phyloP scores from a whole-genome alignment of 2,113 vertebrate species.

The Syngnathus floridae region DNA sequence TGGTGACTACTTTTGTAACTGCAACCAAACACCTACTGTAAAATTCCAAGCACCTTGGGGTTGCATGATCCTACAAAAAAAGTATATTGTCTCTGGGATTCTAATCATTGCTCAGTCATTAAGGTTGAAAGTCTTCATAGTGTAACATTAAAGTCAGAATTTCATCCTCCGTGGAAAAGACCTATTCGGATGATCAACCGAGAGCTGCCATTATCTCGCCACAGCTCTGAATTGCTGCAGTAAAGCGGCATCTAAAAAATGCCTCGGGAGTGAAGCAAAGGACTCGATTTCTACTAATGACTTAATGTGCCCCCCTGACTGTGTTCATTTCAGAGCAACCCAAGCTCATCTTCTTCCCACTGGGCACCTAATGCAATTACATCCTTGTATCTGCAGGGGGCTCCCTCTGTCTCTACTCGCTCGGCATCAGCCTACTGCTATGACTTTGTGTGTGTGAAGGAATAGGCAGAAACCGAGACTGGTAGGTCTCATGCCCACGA shows the following conservation, averaged over 20 bases:
- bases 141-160: slow-evolving; percentile 4
- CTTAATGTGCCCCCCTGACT: slow-evolving; percentile 46
- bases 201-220: slow-evolving; percentile 46
- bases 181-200: slow-evolving; percentile 12
- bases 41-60: neutral
- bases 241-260: slow-evolving; percentile 34
- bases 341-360: slow-evolving; percentile 59
- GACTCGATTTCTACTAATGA: slow-evolving; percentile 51
- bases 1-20: neutral
- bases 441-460: slow-evolving; percentile 11
- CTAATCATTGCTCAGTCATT: neutral
- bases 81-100: neutral
- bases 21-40: neutral
- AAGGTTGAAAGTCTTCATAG: neutral
- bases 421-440: slow-evolving; percentile 19
- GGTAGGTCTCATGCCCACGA: slow-evolving; percentile 53
- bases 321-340: slow-evolving; percentile 60
- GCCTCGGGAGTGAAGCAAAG: slow-evolving; percentile 39
- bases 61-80: neutral
- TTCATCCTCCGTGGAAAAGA: slow-evolving; percentile 6
- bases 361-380: slow-evolving; percentile 69
- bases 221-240: slow-evolving; percentile 32
- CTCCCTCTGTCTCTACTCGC: slow-evolving; percentile 46
- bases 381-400: slow-evolving; percentile 69
- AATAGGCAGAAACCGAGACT: slow-evolving; percentile 23